Evolutionary conservation across 2,797 vertebrate genomes (phyloP), one percentile per base, ranked within the genome.

Genomic region (Meda fulgida): DNA sequence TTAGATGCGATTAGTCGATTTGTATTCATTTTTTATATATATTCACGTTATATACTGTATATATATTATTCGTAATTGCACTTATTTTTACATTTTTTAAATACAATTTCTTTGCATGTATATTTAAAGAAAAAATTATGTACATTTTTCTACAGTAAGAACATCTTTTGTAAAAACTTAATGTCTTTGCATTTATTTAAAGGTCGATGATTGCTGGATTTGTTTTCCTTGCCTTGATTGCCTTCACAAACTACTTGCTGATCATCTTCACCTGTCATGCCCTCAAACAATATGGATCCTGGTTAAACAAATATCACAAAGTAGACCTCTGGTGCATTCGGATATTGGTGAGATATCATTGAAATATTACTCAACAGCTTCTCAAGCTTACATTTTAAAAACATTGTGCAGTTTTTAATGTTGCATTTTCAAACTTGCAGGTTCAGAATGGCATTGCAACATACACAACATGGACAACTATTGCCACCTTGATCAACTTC

Each of bases 401-500:
- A 65, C 7, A 26, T 77, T 36, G 36, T 2, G 31, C 21, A 29
- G 16, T 19, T 66, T 66, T 23, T 48, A 51, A 66, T 31, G 19
- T 66, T 4, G 21, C 29, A 36, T 69, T 14, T 51, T 80, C 2
- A 5, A 31, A 4, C 19, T 8, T 38, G 21, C 87, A 97, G 96
- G 93, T 97, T 60, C 96, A 97, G 90, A 97, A 97, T 1, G 96
- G 95, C n/a, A 86, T 97, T 63, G 95, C 91, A 0, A 86, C 95
- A 23, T 97, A 97, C 10, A 72, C 94, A 19, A 95, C 95, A 0
- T 97, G 96, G 96, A 96, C 94, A n/a, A 95, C 93, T 48, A 93
- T 97, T 0, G 96, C 96, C 36, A 93, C 94, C 0, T 90, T 96
- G 31, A 88, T 97, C 21, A 97, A 97, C 88, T 91, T 97, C 2